A percentile compares a stretch with the other conserved stretches of the same genome.
Conservation (phyloP, 2,888 invertebrate species). For the Leucophora obtusa region DNA sequence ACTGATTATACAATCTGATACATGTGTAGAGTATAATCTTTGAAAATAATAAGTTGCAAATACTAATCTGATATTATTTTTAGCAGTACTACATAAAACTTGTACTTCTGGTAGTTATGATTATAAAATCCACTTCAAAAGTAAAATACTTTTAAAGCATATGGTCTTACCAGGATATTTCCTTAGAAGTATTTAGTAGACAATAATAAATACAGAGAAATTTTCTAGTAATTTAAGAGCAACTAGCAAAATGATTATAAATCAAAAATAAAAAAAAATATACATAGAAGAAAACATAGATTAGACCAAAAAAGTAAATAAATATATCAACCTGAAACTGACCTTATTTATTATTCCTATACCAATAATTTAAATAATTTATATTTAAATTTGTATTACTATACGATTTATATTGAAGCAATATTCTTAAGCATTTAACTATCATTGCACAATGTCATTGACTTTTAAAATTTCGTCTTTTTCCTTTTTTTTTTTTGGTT, state of each 20-base stretch:
- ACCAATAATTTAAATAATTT: background rate
- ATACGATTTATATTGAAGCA: too few relatives aligned
- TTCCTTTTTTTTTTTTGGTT: background rate
- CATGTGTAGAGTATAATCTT: too few relatives aligned
- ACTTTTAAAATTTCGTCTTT: background rate
- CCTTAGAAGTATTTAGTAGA: background rate
- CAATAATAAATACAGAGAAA: slow-evolving; percentile 32
- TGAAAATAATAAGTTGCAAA: too few relatives aligned
- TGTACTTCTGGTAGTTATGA: too few relatives aligned
- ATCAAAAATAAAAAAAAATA: slow-evolving; percentile 26
- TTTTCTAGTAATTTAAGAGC: slow-evolving; percentile 38
- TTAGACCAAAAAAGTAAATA: slow-evolving; percentile 1
- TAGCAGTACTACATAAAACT: too few relatives aligned
- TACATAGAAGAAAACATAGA: background rate
- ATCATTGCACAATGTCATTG: background rate
- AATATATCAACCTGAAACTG: background rate
- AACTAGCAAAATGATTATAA: slow-evolving; percentile 39
- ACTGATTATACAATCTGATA: too few relatives aligned
- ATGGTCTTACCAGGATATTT: background rate
- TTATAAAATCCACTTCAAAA: background rate
- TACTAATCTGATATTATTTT: too few relatives aligned
- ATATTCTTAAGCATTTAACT: background rate
- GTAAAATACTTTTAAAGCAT: background rate
- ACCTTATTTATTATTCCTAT: background rate
- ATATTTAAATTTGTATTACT: background rate